A percentile compares a stretch with the other conserved stretches of the same genome.
Evolutionary conservation across 2,113 vertebrate species (phyloP).

Genomic region (Antennarius striatus): DNA sequence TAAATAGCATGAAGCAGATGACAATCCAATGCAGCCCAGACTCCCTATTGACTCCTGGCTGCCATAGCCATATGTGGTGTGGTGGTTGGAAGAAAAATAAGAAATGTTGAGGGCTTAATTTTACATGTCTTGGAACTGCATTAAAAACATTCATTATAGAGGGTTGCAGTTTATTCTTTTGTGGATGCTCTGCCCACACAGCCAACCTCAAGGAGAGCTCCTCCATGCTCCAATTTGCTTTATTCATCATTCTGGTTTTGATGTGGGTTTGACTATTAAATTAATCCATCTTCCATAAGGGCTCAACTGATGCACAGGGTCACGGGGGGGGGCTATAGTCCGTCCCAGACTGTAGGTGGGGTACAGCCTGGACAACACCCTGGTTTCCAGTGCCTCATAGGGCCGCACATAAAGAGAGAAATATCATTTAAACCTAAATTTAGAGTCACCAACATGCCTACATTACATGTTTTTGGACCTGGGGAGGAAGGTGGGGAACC

Average conservation of each 20-base stretch:
- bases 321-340: too few species aligned
- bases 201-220: conserved; percentile 25
- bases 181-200: conserved; percentile 19
- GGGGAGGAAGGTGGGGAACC: too few species aligned
- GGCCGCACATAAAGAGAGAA: too few species aligned
- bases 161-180: conserved; percentile 29
- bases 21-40: conserved; percentile 35
- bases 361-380: too few species aligned
- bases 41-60: conserved; percentile 47
- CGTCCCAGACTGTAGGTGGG: too few species aligned
- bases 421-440: too few species aligned
- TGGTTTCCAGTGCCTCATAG: too few species aligned
- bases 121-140: conserved; percentile 24
- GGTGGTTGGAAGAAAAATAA: conserved; percentile 40
- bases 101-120: conserved; percentile 26
- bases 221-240: not conserved
- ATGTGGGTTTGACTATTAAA: conserved; percentile 1
- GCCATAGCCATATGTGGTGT: conserved; percentile 51
- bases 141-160: conserved; percentile 19
- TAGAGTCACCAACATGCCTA: too few species aligned
- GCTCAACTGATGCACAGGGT: too few species aligned
- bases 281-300: too few species aligned
- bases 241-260: conserved; percentile 1
- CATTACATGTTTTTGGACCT: too few species aligned
- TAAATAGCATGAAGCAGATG: conserved; percentile 43